A percentile compares a stretch with the other conserved stretches of the same genome.
phyloP scores from a whole-genome alignment of 53 echinoderm and acorn worm species.

The Holothuria leucospilota region DNA sequence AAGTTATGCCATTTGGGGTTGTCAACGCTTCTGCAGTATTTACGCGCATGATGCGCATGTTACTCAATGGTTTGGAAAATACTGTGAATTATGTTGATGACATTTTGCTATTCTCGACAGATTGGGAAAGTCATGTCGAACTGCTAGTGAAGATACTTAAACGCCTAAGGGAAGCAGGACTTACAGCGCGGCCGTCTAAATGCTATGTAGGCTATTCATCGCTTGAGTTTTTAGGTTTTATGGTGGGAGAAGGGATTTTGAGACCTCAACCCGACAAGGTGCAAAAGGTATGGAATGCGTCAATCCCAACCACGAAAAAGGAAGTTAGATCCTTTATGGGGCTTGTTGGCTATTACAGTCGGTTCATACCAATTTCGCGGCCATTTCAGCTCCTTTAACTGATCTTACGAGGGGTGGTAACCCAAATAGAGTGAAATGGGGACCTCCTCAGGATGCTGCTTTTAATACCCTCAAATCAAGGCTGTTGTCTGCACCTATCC shows the following conservation, averaged over 20 bases:
- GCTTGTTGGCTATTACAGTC: slow-evolving; percentile 39
- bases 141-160: slow-evolving; percentile 17
- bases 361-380: slow-evolving; percentile 64
- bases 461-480: slow-evolving; percentile 29
- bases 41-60: slow-evolving; percentile 53
- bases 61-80: slow-evolving; percentile 34
- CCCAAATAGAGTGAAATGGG: slow-evolving; percentile 46
- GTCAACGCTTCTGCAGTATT: slow-evolving; percentile 65
- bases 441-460: slow-evolving; percentile 3
- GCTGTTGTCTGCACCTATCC: slow-evolving; percentile 9
- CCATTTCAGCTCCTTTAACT: slow-evolving; percentile 57
- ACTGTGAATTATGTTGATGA: slow-evolving; percentile 68
- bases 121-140: slow-evolving; percentile 55
- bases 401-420: slow-evolving; percentile 54
- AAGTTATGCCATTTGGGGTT: slow-evolving; percentile 64
- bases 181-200: slow-evolving; percentile 62
- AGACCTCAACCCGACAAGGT: slow-evolving; percentile 48
- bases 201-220: slow-evolving; percentile 54
- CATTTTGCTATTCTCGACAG: slow-evolving; percentile 55
- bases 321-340: slow-evolving; percentile 52
- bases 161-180: slow-evolving; percentile 44
- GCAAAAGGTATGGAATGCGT: slow-evolving; percentile 9
- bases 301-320: slow-evolving; percentile 50
- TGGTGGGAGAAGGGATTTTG: slow-evolving; percentile 49
- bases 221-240: slow-evolving; percentile 64